Percentiles rank a stretch among this genome's conserved stretches.
Evolutionary conservation across 2,113 vertebrate genomes (phyloP).

Genomic region (Hippotragus niger): DNA sequence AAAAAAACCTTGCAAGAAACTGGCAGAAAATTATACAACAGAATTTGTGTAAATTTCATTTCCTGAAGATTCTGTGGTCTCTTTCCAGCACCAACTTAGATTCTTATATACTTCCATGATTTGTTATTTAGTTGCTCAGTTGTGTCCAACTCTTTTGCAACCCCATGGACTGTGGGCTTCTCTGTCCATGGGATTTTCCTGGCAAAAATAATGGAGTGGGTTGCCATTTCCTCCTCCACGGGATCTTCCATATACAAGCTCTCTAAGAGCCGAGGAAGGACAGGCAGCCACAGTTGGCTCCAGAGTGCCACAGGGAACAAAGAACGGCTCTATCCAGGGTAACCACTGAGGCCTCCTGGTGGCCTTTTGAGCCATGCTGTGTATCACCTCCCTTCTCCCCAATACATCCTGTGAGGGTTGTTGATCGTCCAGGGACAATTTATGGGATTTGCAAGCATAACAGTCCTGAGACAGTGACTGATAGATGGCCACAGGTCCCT

Average conservation of each 20-base stretch:
- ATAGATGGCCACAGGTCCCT: background rate
- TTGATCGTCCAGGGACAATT: background rate
- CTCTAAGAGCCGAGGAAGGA: background rate
- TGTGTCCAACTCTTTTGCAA: background rate
- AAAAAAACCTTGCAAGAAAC: background rate
- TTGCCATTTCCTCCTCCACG: background rate
- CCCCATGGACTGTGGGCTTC: background rate
- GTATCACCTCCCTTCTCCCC: background rate
- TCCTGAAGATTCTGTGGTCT: conserved; percentile 6
- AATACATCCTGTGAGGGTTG: background rate
- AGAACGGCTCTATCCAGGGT: background rate
- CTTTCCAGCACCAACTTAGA: background rate
- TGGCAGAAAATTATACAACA: conserved; percentile 26
- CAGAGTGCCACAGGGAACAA: conserved; percentile 14
- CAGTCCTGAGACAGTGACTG: background rate
- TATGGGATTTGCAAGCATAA: conserved; percentile 3
- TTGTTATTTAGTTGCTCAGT: background rate
- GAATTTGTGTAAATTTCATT: background rate
- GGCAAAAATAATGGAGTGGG: background rate
- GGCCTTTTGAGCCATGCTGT: background rate
- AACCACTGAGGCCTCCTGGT: background rate
- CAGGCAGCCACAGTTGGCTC: background rate
- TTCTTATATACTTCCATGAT: background rate
- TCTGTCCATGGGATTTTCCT: background rate
- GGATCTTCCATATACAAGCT: background rate